Percentiles rank a stretch among this genome's conserved stretches.
Conservation (phyloP, 2,888 invertebrate genomes). For the Ditula angustiorana region DNA sequence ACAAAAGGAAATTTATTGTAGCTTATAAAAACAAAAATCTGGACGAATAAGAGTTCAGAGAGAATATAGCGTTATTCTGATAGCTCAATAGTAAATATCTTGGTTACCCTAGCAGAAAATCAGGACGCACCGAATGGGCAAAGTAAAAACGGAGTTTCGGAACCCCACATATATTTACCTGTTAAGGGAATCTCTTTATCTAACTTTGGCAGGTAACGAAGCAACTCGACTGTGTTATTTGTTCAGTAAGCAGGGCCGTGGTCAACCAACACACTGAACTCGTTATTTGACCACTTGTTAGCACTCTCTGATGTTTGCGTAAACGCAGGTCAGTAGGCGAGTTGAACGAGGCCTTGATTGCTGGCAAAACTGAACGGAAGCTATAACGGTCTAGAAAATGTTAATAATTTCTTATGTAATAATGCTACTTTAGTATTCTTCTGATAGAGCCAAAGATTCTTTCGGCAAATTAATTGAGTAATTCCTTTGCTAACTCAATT, state of each 20-base stretch:
- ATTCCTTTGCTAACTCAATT: constrained; percentile 57
- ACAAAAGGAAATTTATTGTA: too few species aligned
- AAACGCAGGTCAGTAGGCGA: constrained; percentile 38
- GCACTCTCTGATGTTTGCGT: constrained; percentile 35
- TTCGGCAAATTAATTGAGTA: constrained; percentile 53
- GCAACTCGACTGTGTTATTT: constrained; percentile 40
- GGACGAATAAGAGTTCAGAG: background rate
- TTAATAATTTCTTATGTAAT: background rate
- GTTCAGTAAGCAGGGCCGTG: constrained; percentile 36
- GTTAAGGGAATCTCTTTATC: constrained; percentile 4
- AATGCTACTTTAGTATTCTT: background rate
- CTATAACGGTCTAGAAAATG: background rate
- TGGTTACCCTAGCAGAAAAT: constrained; percentile 47
- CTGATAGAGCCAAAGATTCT: background rate
- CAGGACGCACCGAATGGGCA: constrained; percentile 42
- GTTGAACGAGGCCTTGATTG: constrained; percentile 35
- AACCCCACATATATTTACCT: constrained; percentile 37
- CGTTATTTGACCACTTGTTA: constrained; percentile 43
- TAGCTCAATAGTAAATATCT: constrained; percentile 8
- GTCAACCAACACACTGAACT: constrained; percentile 39
- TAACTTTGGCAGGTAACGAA: constrained; percentile 36
- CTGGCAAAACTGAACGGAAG: constrained; percentile 17
- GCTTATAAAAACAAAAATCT: background rate
- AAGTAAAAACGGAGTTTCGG: constrained; percentile 32
- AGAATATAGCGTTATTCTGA: background rate